phyloP scores from a whole-genome alignment of 2,888 invertebrate genomes.

The Phyto melanocephala region DNA sequence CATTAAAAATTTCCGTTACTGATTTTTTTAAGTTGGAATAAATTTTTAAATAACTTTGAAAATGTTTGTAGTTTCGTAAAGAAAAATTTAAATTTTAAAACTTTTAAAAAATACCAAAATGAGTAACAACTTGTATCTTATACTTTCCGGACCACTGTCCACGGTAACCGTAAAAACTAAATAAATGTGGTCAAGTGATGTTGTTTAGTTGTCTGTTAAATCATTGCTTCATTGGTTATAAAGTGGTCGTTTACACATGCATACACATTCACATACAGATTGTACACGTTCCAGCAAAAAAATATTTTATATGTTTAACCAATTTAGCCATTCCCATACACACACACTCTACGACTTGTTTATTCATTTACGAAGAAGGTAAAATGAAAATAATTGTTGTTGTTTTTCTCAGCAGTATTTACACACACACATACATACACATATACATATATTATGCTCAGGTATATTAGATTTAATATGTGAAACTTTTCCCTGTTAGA shows the following conservation, averaged over 20 bases:
- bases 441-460: not conserved
- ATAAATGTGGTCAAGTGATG: constrained; percentile 29
- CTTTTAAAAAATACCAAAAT: too few species aligned
- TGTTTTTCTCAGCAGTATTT: not conserved
- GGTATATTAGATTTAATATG: not conserved
- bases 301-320: too few species aligned
- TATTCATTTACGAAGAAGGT: constrained; percentile 4
- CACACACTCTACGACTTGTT: not conserved
- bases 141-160: not conserved
- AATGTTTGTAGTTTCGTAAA: too few species aligned
- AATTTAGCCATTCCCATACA: constrained; percentile 12
- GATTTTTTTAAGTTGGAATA: too few species aligned
- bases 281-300: too few species aligned
- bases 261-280: not conserved
- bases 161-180: not conserved
- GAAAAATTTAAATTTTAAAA: too few species aligned
- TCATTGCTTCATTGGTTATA: constrained; percentile 37
- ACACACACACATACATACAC: too few species aligned
- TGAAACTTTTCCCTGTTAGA: not conserved
- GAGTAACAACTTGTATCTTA: too few species aligned
- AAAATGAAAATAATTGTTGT: constrained; percentile 23
- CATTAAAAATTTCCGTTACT: too few species aligned
- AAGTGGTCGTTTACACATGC: constrained; percentile 4
- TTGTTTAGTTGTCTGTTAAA: constrained; percentile 18
- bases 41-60: too few species aligned